Conservation (phyloP, 2,797 vertebrate genomes). For the Falco rusticolus region DNA sequence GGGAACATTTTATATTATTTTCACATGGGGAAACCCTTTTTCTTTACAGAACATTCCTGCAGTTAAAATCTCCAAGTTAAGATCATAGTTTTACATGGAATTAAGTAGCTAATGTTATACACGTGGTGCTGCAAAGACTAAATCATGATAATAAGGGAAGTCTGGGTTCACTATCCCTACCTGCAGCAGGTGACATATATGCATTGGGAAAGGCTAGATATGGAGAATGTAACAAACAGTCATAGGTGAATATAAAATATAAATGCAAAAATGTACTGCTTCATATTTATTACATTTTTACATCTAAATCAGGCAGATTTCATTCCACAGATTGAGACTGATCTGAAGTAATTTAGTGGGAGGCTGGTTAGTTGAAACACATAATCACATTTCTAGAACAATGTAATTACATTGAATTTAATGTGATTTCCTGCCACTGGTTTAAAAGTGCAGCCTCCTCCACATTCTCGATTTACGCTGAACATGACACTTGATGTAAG, state of each 20-base stretch:
- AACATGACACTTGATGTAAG: slow-evolving; percentile 17
- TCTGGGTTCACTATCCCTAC: neutral
- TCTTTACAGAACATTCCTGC: neutral
- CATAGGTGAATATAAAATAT: slow-evolving; percentile 39
- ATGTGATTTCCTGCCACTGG: slow-evolving; percentile 55
- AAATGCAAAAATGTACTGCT: slow-evolving; percentile 62
- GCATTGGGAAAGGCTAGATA: neutral
- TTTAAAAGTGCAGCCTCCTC: slow-evolving; percentile 51
- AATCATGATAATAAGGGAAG: neutral
- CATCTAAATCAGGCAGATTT: slow-evolving; percentile 65
- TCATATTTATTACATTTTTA: slow-evolving; percentile 66
- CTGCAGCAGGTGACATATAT: neutral
- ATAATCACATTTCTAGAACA: slow-evolving; percentile 64
- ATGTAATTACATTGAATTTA: slow-evolving; percentile 59
- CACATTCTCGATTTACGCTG: slow-evolving; percentile 16
- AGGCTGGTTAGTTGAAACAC: slow-evolving; percentile 61
- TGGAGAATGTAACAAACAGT: neutral
- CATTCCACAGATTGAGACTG: slow-evolving; percentile 59
- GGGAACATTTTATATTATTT: neutral
- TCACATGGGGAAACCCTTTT: neutral
- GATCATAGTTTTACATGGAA: neutral
- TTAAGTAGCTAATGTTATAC: neutral
- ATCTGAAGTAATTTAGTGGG: slow-evolving; percentile 66
- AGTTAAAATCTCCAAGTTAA: neutral
- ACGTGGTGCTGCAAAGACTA: neutral